Conservation (phyloP, 2,888 invertebrate genomes). For the Drosophila yooni region DNA sequence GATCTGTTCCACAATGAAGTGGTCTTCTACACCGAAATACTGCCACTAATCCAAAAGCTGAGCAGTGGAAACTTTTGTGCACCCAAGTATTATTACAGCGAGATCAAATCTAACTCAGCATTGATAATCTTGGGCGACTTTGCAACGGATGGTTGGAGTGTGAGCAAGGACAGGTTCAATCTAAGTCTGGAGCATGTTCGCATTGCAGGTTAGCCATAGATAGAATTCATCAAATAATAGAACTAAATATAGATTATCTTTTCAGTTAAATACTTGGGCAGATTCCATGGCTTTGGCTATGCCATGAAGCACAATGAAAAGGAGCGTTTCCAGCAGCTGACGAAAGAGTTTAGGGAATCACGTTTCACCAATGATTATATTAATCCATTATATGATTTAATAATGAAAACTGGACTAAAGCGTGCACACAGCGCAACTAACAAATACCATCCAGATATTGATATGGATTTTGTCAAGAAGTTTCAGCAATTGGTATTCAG, state of each 20-base stretch:
- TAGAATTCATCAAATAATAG: neutral
- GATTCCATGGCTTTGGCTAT: slow-evolving; percentile 83
- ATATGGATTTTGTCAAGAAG: slow-evolving; percentile 71
- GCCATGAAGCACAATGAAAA: slow-evolving; percentile 74
- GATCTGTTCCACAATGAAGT: slow-evolving; percentile 83
- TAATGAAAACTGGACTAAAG: slow-evolving; percentile 25
- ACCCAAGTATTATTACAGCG: slow-evolving; percentile 80
- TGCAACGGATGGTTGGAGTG: slow-evolving; percentile 68
- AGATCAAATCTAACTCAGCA: slow-evolving; percentile 67
- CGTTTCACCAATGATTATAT: slow-evolving; percentile 64
- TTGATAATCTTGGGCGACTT: slow-evolving; percentile 82
- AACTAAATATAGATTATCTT: neutral
- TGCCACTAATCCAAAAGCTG: slow-evolving; percentile 76
- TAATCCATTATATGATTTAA: slow-evolving; percentile 54
- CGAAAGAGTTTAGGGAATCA: slow-evolving; percentile 69
- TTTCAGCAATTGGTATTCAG: slow-evolving; percentile 51
- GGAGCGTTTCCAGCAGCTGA: slow-evolving; percentile 65
- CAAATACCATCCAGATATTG: slow-evolving; percentile 66
- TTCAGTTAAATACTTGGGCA: slow-evolving; percentile 75
- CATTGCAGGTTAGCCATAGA: slow-evolving; percentile 67
- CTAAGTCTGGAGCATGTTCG: slow-evolving; percentile 82
- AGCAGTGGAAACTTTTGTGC: slow-evolving; percentile 54
- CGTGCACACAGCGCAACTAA: slow-evolving; percentile 55
- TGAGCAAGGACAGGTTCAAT: slow-evolving; percentile 72
- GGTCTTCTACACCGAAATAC: slow-evolving; percentile 73